These are phyloP conservation scores for Coelopa pilipes DNA, from an alignment of 2,888 invertebrate species.

Conservation along the genomic window DNA sequence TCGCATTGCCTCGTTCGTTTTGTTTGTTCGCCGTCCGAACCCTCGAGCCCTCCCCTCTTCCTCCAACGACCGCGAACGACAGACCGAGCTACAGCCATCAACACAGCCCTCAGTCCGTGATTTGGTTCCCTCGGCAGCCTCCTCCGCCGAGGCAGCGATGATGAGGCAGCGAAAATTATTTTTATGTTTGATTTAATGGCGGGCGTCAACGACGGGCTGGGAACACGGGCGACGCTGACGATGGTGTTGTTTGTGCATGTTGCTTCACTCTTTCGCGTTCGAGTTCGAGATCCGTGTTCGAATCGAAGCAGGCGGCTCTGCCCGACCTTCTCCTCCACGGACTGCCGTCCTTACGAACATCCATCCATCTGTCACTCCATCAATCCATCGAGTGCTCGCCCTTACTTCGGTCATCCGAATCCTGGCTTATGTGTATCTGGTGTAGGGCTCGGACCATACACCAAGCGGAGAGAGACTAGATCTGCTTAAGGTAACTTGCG, in stretches of 20 bases:
- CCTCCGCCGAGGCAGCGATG: slow-evolving; percentile 3
- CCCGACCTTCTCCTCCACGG: neutral
- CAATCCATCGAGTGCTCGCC: slow-evolving; percentile 40
- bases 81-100: no score
- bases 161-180: slow-evolving; percentile 23
- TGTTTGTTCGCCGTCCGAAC: slow-evolving; percentile 28
- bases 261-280: no score
- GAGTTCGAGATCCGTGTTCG: no score
- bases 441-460: slow-evolving; percentile 14
- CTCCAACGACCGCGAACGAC: no score
- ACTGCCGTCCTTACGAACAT: neutral
- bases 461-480: no score
- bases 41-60: no score
- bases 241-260: no score
- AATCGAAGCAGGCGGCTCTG: slow-evolving; percentile 9
- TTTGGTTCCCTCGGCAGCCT: no score
- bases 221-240: neutral
- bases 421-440: slow-evolving; percentile 24
- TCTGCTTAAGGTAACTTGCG: no score
- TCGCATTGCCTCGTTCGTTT: slow-evolving; percentile 24
- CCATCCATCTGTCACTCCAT: slow-evolving; percentile 18
- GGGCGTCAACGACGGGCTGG: neutral
- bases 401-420: slow-evolving; percentile 33
- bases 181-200: slow-evolving; percentile 28
- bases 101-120: no score